Base-by-base conservation (phyloP, 2,888 invertebrate species). In the Drosophila meridionalis region DNA sequence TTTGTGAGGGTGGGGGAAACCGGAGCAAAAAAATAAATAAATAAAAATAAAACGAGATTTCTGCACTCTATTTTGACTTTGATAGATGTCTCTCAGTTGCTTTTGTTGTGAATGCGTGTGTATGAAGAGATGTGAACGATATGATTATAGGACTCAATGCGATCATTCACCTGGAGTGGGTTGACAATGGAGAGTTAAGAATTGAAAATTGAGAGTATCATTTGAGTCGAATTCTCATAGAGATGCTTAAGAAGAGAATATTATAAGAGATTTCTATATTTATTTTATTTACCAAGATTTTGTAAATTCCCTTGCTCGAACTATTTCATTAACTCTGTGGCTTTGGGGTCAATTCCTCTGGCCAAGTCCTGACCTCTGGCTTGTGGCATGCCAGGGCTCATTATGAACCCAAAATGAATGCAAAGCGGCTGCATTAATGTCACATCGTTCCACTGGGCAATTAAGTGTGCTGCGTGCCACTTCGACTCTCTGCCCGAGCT, bases 1-100 rank as follows among this genome's bases (percentile, higher is more conserved):
- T 14, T 11, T 20, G 20, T 20, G 2, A 14, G 4, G 14, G 12
- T 8, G 56, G 9, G 48, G 62, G n/a, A 4, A 20, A 9, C 20
- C 20, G 20, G 20, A 20, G 20, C 20, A 20, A 20, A 20, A 20
- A 40, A 40, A 14, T 5, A 2, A 43, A 6, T 7, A 47, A 30
- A 28, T n/a, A 63, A 66, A 64, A 64, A 82, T 20, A 20, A 20
- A 20, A 20, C 20, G 20, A 20, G 20, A 90, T 91, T 90, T 89
- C 86, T 65, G 72, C 76, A 82, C 85, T 92, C 91, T 90, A 90
- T 87, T 92, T 90, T 91, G 93, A 93, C 93, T 92, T 93, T 93
- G 93, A 93, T 91, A 91, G 91, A 93, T 93, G 92, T 88, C 86
- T 73, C 76, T 84, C 71, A 89, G 82, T 74, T 76, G 62, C 71